Evolutionary conservation across 2,888 invertebrate species (phyloP).

Genomic region (Dendrolimus pini): DNA sequence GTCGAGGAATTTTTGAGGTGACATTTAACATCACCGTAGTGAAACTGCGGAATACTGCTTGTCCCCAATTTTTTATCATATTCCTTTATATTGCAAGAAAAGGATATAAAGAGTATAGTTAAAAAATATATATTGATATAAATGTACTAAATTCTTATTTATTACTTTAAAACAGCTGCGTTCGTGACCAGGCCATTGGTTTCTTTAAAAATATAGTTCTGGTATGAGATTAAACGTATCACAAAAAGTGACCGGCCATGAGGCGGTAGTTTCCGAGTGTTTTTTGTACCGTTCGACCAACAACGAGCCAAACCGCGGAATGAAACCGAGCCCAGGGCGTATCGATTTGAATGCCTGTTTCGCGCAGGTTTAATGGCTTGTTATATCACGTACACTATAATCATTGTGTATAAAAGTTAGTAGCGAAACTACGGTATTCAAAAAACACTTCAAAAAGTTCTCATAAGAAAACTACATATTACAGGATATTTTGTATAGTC

Average conservation of each 20-base stretch:
- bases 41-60: too few relatives aligned
- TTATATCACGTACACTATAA: not conserved
- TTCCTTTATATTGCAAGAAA: too few relatives aligned
- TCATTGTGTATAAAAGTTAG: not conserved
- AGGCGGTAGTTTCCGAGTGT: slow-evolving; percentile 36
- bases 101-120: too few relatives aligned
- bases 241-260: slow-evolving; percentile 37
- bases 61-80: too few relatives aligned
- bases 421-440: too few relatives aligned
- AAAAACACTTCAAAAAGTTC: too few relatives aligned
- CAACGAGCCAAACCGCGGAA: slow-evolving; percentile 11
- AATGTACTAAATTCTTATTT: too few relatives aligned
- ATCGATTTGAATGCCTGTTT: slow-evolving; percentile 32
- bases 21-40: too few relatives aligned
- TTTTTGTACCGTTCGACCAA: slow-evolving; percentile 22
- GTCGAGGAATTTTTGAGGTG: too few relatives aligned
- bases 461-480: too few relatives aligned
- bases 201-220: slow-evolving; percentile 21
- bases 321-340: slow-evolving; percentile 15
- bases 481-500: too few relatives aligned
- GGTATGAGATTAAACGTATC: slow-evolving; percentile 15
- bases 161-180: slow-evolving; percentile 8
- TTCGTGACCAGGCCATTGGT: slow-evolving; percentile 29
- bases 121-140: too few relatives aligned
- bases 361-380: slow-evolving; percentile 2